Conservation (phyloP, 1,140 invertebrate genomes). For the Andricus grossulariae region DNA sequence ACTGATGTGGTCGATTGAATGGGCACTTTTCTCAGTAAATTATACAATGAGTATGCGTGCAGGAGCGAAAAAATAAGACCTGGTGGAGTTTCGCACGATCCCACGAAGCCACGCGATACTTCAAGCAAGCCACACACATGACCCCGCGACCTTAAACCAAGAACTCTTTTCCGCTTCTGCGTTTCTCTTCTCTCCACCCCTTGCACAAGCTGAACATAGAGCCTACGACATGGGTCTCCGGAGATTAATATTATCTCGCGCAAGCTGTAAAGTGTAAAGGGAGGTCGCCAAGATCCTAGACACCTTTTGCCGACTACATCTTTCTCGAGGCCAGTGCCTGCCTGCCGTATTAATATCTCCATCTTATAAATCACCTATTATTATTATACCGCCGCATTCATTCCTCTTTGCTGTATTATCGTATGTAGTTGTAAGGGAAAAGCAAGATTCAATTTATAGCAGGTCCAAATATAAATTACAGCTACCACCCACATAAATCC, state of each 20-base stretch:
- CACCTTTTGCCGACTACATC: constrained; percentile 28
- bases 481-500: not conserved
- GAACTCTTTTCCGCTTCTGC: constrained; percentile 66
- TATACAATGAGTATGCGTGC: constrained; percentile 52
- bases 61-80: constrained; percentile 50
- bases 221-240: constrained; percentile 49
- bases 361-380: constrained; percentile 30
- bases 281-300: constrained; percentile 28
- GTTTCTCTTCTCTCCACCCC: constrained; percentile 48
- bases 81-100: constrained; percentile 62
- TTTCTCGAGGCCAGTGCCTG: constrained; percentile 20
- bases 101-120: constrained; percentile 68
- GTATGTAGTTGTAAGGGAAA: constrained; percentile 1
- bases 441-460: not conserved
- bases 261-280: not conserved
- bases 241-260: constrained; percentile 57
- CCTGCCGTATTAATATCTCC: constrained; percentile 17
- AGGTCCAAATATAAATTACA: constrained; percentile 21
- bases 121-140: constrained; percentile 65
- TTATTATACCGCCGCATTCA: not conserved
- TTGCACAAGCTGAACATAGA: constrained; percentile 57
- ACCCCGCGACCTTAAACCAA: constrained; percentile 66
- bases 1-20: not conserved
- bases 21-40: constrained; percentile 16
- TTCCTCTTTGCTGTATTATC: not conserved